These are phyloP conservation scores for Eclectus roratus DNA, from an alignment of 2,113 vertebrate species.

Conservation along the genomic window DNA sequence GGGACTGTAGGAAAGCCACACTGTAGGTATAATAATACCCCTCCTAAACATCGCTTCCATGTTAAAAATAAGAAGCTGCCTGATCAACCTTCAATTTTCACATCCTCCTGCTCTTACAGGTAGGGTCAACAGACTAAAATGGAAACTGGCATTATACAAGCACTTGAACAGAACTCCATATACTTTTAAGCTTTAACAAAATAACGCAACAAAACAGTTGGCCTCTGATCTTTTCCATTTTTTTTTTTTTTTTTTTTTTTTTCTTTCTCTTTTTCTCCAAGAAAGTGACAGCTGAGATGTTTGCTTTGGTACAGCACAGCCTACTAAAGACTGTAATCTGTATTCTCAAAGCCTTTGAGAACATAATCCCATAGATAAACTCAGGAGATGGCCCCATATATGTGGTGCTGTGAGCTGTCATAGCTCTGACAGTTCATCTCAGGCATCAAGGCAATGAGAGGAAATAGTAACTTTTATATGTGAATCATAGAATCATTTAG, in stretches of 20 bases:
- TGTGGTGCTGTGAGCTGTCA: neutral
- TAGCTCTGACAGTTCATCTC: neutral
- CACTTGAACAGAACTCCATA: neutral
- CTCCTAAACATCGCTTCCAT: neutral
- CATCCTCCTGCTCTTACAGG: neutral
- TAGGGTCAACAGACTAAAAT: neutral
- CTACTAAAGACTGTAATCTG: neutral
- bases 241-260: neutral
- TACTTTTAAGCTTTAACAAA: neutral
- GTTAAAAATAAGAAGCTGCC: neutral
- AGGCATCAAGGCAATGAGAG: neutral
- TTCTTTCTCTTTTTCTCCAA: neutral
- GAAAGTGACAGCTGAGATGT: neutral
- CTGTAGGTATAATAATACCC: neutral
- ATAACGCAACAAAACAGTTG: neutral
- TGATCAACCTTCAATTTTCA: neutral
- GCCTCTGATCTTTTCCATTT: neutral
- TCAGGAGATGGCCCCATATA: fast-evolving
- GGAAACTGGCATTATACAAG: neutral
- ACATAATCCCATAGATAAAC: slow-evolving; percentile 12
- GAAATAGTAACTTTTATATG: neutral
- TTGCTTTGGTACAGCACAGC: neutral
- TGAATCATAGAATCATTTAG: neutral
- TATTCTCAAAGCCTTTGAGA: neutral
- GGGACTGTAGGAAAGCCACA: neutral